These are phyloP conservation scores for Oligia strigilis DNA, from an alignment of 2,888 invertebrate species.

Conservation along the genomic window DNA sequence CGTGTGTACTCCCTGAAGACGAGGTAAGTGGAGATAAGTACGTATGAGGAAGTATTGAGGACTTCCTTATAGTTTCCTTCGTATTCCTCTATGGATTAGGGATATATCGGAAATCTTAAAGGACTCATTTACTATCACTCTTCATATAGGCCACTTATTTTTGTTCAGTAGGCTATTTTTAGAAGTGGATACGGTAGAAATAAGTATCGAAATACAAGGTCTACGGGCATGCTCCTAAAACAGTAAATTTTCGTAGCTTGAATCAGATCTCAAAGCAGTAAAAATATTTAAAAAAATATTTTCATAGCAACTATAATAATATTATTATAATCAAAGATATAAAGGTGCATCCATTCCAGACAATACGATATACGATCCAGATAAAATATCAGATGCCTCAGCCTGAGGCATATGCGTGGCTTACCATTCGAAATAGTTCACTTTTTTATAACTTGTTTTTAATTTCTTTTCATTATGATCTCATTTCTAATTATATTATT, in stretches of 20 bases:
- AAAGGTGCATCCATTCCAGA: not conserved
- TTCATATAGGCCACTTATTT: too few relatives aligned
- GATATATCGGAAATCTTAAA: not conserved
- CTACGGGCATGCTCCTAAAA: not conserved
- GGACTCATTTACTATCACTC: not conserved
- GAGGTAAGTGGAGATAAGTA: slow-evolving; percentile 33
- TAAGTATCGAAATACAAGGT: not conserved
- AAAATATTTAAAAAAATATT: not conserved
- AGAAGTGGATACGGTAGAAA: not conserved
- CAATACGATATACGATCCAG: too few relatives aligned
- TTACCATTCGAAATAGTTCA: too few relatives aligned
- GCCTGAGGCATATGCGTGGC: too few relatives aligned
- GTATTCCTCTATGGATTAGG: not conserved
- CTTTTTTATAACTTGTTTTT: too few relatives aligned
- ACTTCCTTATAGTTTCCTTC: slow-evolving; percentile 35
- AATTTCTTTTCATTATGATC: too few relatives aligned
- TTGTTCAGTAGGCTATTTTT: not conserved
- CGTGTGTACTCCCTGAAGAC: slow-evolving; percentile 27
- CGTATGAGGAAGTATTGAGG: slow-evolving; percentile 4
- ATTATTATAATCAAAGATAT: not conserved
- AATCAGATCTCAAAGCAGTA: not conserved
- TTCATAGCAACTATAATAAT: not conserved
- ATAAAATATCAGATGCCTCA: too few relatives aligned
- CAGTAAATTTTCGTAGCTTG: too few relatives aligned
- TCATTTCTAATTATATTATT: too few relatives aligned